phyloP scores from a whole-genome alignment of 2,113 vertebrate species.

The Galemys pyrenaicus region DNA sequence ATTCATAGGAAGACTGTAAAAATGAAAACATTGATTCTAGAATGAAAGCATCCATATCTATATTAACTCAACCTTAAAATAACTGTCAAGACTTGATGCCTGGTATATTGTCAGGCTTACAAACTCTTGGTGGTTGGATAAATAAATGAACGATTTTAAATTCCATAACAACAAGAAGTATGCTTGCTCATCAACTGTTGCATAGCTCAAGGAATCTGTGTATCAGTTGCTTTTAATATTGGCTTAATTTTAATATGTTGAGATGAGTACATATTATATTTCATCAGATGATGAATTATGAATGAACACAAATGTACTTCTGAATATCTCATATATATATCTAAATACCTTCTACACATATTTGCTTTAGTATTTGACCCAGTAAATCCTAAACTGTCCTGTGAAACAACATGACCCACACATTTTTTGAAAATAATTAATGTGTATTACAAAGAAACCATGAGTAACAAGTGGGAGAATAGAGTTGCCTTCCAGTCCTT shows the following conservation, averaged over 20 bases:
- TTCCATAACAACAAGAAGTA: background rate
- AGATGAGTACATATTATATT: background rate
- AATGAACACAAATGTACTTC: constrained; percentile 45
- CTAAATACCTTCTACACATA: background rate
- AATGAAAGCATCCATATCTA: background rate
- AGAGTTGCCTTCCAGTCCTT: constrained; percentile 76
- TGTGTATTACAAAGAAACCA: constrained; percentile 82
- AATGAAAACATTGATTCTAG: constrained; percentile 35
- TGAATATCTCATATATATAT: constrained; percentile 34
- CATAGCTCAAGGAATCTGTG: constrained; percentile 28
- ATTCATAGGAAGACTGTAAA: constrained; percentile 23
- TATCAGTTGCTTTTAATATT: constrained; percentile 49
- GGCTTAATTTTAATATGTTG: constrained; percentile 21
- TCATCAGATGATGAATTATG: constrained; percentile 2
- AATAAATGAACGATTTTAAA: constrained; percentile 48
- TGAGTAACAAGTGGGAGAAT: constrained; percentile 86
- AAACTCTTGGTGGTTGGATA: background rate
- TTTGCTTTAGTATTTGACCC: constrained; percentile 28
- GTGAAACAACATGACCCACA: constrained; percentile 75
- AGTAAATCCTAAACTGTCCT: constrained; percentile 70
- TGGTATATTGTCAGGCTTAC: constrained; percentile 5
- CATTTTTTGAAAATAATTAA: constrained; percentile 76
- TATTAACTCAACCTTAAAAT: background rate
- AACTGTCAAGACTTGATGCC: background rate
- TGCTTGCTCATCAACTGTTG: background rate